A percentile compares a stretch with the other conserved stretches of the same genome.
Evolutionary conservation across 2,888 invertebrate species (phyloP).

Genomic region (Pyralis farinalis): DNA sequence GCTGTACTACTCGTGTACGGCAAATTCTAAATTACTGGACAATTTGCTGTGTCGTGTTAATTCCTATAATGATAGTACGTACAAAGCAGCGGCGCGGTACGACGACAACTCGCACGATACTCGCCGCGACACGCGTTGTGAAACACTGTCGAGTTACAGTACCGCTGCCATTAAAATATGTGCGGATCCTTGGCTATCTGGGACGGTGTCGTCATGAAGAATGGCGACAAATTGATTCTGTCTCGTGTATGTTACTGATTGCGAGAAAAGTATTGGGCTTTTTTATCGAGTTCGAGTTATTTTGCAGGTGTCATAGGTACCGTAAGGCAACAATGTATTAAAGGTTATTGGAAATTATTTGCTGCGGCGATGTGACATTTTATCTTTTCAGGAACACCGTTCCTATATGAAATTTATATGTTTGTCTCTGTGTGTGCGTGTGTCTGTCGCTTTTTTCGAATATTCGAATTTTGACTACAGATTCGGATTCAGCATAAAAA

Average conservation of each 20-base stretch:
- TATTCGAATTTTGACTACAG: no score
- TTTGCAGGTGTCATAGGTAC: no score
- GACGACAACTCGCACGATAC: background rate
- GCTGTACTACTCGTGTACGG: background rate
- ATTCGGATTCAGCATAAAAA: no score
- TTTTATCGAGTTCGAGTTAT: background rate
- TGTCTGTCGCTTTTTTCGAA: no score
- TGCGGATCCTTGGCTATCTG: slow-evolving; percentile 5
- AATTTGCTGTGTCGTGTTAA: background rate
- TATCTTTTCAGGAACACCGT: no score
- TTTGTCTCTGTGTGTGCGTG: no score
- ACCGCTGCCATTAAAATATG: slow-evolving; percentile 5
- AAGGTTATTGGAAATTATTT: no score
- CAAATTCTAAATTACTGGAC: background rate
- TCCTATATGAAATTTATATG: no score
- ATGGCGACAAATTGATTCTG: slow-evolving; percentile 5
- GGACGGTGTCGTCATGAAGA: slow-evolving; percentile 5
- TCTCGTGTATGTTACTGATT: background rate
- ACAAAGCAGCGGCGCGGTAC: background rate
- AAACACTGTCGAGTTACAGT: background rate
- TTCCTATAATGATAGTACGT: background rate
- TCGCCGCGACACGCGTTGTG: background rate
- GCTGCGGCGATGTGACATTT: no score
- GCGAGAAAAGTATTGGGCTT: background rate
- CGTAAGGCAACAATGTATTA: no score